These are phyloP conservation scores for Gryllus longicercus DNA, from an alignment of 2,888 invertebrate species.

Conservation along the genomic window DNA sequence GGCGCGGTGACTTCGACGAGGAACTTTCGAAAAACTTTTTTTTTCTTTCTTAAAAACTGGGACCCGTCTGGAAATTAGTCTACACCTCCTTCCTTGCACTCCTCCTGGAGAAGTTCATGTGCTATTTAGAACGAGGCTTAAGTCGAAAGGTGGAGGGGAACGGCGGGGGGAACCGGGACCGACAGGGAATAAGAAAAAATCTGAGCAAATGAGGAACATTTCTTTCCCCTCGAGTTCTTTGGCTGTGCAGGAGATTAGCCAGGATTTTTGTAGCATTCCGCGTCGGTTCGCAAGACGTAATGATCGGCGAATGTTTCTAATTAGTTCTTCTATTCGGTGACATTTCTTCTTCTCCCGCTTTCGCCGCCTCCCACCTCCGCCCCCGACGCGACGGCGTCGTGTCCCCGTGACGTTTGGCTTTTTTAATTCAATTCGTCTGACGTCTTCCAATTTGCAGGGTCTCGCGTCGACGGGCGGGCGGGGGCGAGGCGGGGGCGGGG, in stretches of 20 bases:
- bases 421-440: not conserved
- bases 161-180: not conserved
- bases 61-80: conserved; percentile 4
- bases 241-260: not conserved
- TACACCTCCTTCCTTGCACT: conserved; percentile 5
- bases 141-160: not conserved
- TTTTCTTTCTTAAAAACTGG: conserved; percentile 10
- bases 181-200: not conserved
- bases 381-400: not conserved
- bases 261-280: not conserved
- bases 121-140: conserved; percentile 10
- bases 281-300: conserved; percentile 5
- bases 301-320: not conserved
- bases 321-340: conserved; percentile 1
- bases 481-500: not conserved
- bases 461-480: not conserved
- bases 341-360: not conserved
- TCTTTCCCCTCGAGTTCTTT: not conserved
- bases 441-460: not conserved
- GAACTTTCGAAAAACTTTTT: not conserved
- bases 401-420: not conserved
- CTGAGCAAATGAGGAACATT: conserved; percentile 11
- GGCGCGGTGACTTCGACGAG: not conserved
- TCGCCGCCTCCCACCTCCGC: not conserved
- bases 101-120: not conserved